Evolutionary conservation across 2,797 vertebrate genomes (phyloP).

Genomic region (Aldrovandia affinis): DNA sequence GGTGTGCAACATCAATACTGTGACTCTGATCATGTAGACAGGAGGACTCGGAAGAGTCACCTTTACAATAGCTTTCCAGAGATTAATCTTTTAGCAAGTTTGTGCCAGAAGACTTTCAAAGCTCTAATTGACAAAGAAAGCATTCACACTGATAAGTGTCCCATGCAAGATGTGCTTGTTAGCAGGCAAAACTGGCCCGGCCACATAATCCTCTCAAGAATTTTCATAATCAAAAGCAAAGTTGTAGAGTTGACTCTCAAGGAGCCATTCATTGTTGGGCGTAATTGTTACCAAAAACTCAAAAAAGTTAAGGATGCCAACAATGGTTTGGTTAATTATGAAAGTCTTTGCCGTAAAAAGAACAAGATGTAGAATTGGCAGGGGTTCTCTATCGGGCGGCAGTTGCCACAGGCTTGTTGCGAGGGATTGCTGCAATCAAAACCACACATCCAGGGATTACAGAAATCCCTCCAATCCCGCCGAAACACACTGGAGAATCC

Average conservation of each 20-base stretch:
- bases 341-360: slow-evolving; percentile 1
- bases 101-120: neutral
- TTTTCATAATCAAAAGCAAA: slow-evolving; percentile 4
- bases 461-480: slow-evolving; percentile 48
- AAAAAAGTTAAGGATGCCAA: slow-evolving; percentile 7
- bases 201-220: slow-evolving; percentile 12
- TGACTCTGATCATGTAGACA: neutral
- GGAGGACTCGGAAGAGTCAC: neutral
- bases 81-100: neutral
- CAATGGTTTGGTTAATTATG: slow-evolving; percentile 17
- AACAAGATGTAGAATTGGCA: slow-evolving; percentile 14
- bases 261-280: slow-evolving; percentile 1
- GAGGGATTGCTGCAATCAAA: slow-evolving; percentile 24
- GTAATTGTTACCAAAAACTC: slow-evolving; percentile 17
- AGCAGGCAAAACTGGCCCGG: neutral
- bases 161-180: neutral
- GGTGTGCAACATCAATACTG: neutral
- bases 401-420: slow-evolving; percentile 5
- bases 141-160: slow-evolving; percentile 9
- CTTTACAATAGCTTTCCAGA: neutral
- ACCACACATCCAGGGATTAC: slow-evolving; percentile 46
- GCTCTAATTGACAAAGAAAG: neutral
- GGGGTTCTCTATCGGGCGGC: neutral
- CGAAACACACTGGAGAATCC: slow-evolving; percentile 39
- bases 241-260: neutral